Conservation (phyloP, 2,888 invertebrate genomes). For the Dioctria linearis region DNA sequence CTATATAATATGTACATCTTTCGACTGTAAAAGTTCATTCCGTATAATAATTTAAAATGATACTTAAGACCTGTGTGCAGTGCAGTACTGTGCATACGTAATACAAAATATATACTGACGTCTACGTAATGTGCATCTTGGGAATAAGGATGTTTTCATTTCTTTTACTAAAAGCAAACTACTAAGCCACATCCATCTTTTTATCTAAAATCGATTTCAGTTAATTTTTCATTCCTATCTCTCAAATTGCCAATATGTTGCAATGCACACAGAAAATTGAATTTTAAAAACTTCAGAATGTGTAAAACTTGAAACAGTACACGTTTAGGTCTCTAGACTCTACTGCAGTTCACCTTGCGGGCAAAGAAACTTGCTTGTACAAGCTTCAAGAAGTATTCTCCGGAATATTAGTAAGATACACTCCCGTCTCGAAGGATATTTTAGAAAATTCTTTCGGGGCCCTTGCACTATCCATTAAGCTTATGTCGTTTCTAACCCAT, state of each 20-base stretch:
- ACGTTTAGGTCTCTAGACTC: constrained; percentile 3
- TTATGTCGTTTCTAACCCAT: constrained; percentile 41
- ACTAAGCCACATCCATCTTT: too few species aligned
- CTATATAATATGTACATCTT: too few species aligned
- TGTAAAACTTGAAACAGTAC: constrained; percentile 4
- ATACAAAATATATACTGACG: too few species aligned
- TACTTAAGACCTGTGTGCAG: too few species aligned
- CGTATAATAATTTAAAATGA: too few species aligned
- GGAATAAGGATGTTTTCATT: too few species aligned
- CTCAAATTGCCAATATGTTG: constrained; percentile 31
- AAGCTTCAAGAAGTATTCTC: constrained; percentile 21
- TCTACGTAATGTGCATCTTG: too few species aligned
- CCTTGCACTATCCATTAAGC: constrained; percentile 30
- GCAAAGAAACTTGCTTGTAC: constrained; percentile 27
- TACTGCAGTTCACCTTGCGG: constrained; percentile 30
- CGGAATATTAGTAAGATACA: constrained; percentile 18
- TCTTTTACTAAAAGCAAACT: too few species aligned
- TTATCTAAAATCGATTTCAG: not conserved
- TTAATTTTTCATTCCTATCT: constrained; percentile 9
- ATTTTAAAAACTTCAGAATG: constrained; percentile 11
- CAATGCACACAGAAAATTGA: constrained; percentile 25
- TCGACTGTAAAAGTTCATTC: too few species aligned
- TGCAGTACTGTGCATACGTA: too few species aligned
- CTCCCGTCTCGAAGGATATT: constrained; percentile 30
- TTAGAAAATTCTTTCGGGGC: constrained; percentile 24